Conservation (phyloP, 2,888 invertebrate species). For the Drosophila pseudotalamancana region DNA sequence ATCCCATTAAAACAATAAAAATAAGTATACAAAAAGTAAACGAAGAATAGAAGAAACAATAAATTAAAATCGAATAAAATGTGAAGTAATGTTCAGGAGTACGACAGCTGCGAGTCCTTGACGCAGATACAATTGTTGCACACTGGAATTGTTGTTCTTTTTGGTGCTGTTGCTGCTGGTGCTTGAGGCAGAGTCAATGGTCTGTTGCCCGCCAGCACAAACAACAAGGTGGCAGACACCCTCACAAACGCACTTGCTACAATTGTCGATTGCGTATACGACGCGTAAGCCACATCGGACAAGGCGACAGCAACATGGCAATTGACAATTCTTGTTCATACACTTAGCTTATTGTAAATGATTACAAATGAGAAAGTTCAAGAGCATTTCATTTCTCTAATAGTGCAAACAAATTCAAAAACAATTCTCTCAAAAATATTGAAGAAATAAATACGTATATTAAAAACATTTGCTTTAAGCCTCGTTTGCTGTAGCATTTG, state of each 20-base stretch:
- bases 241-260: not conserved
- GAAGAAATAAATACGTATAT: not conserved
- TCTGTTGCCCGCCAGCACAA: constrained; percentile 1
- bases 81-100: constrained; percentile 28
- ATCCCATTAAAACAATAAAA: no score
- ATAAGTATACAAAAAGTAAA: constrained; percentile 9
- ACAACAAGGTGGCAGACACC: constrained; percentile 3
- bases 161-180: constrained; percentile 8
- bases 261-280: constrained; percentile 35
- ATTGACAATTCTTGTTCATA: not conserved
- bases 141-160: not conserved
- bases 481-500: constrained; percentile 49
- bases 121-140: constrained; percentile 20
- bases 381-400: not conserved
- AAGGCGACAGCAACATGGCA: not conserved
- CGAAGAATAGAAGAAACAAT: constrained; percentile 20
- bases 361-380: not conserved
- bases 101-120: constrained; percentile 13
- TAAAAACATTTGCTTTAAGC: no score
- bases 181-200: constrained; percentile 35
- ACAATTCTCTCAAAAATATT: not conserved
- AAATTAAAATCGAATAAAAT: constrained; percentile 59
- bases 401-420: not conserved
- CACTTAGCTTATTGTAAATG: not conserved
- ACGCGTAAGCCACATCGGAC: constrained; percentile 9